Conservation (phyloP, 2,113 vertebrate genomes). For the Octodon degus region DNA sequence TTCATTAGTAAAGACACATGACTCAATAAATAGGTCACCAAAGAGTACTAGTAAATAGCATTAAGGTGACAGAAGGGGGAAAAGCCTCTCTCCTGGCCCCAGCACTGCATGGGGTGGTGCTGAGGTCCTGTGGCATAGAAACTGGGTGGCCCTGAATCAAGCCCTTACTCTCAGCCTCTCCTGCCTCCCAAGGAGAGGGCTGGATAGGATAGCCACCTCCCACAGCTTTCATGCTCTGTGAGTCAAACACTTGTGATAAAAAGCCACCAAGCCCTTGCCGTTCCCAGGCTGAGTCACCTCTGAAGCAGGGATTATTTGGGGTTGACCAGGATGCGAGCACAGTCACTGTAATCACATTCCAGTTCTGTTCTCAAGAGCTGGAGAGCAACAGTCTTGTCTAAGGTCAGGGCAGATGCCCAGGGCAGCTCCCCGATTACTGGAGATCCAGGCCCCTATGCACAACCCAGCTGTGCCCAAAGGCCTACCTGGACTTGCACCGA, state of each 20-base stretch:
- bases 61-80: not conserved
- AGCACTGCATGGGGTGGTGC: not conserved
- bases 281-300: conserved; percentile 69
- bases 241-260: conserved; percentile 69
- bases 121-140: not conserved
- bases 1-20: not conserved
- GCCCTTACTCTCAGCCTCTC: not conserved
- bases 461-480: not conserved
- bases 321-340: not conserved
- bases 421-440: not conserved
- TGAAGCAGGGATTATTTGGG: conserved; percentile 41
- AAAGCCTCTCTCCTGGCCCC: not conserved
- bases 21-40: not conserved
- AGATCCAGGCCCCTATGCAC: not conserved
- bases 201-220: not conserved
- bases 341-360: not conserved
- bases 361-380: not conserved
- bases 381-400: not conserved
- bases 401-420: not conserved
- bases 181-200: not conserved
- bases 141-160: not conserved
- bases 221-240: conserved; percentile 14
- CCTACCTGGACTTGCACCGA: not conserved
- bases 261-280: not conserved
- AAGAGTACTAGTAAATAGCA: not conserved